Evolutionary conservation across 2,888 invertebrate species (phyloP).

Genomic region (Agrochola macilenta): DNA sequence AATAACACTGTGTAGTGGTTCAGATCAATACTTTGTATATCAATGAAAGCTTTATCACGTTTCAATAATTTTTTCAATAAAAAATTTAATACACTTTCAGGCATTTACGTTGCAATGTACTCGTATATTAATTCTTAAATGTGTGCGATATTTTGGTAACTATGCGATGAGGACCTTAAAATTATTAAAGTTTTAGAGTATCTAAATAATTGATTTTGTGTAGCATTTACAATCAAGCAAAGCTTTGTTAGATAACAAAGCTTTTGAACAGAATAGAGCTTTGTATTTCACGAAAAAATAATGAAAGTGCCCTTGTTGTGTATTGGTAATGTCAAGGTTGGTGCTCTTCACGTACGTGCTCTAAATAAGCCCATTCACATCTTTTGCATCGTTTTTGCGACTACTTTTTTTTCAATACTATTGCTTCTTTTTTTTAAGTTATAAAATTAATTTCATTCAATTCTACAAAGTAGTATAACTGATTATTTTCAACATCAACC

Average conservation of each 20-base stretch:
- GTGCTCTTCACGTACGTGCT: constrained; percentile 17
- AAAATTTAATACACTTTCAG: not conserved
- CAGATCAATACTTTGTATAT: not conserved
- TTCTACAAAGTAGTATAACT: no score
- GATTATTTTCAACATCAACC: not conserved
- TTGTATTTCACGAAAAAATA: constrained; percentile 40
- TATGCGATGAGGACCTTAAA: no score
- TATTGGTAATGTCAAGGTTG: constrained; percentile 47
- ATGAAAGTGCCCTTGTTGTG: constrained; percentile 51
- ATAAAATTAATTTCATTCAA: no score
- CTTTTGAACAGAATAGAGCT: constrained; percentile 23
- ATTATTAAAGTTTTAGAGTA: no score
- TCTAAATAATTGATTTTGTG: not conserved
- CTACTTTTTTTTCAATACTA: no score
- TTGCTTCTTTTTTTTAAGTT: no score
- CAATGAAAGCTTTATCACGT: not conserved
- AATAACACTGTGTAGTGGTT: not conserved
- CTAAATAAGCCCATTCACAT: constrained; percentile 31
- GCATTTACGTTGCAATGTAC: not conserved
- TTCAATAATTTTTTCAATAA: not conserved
- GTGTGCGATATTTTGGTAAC: no score
- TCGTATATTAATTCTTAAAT: no score
- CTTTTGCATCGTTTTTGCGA: not conserved
- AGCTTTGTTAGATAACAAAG: constrained; percentile 28
- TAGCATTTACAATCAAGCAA: constrained; percentile 1